Evolutionary conservation across 2,797 vertebrate species (phyloP), one percentile per base, ranked within the genome.

Genomic region (Artibeus lituratus): DNA sequence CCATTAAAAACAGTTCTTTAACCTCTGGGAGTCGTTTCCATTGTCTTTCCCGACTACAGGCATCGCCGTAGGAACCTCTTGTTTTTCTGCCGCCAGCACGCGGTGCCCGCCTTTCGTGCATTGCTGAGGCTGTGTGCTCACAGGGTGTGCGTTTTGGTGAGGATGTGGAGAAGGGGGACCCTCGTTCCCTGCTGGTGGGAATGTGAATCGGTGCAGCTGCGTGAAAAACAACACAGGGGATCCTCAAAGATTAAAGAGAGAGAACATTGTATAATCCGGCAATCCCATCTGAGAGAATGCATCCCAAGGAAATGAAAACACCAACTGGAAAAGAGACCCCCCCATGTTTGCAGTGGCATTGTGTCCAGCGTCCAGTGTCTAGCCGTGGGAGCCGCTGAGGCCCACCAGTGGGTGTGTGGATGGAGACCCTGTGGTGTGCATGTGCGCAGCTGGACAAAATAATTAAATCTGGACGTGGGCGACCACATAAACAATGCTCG

Each of bases 311-410:
- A 21, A 12, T 2, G 32, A 51, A 51, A 12, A 22, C 47, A 1
- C 47, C 4, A 4, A 14, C 47, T 22, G 3, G 67, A 12, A 8
- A 4, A 35, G 47, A 35, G 49, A 14, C 7, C 44, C 26, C 72
- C 72, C 72, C 10, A 29, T 3, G 2, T 47, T 9, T 29, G 19
- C 18, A 11, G 73, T 2, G 32, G 10, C 74, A 3, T 22, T 35
- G 21, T 35, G 7, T 0, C 1, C 32, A 7, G 3, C 5, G 4
- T 5, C 44, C 73, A 21, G 3, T 2, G 4, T 5, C 44, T 44
- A 21, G 73, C 47, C 29, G 32, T n/a, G 32, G 32, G 49, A 51
- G n/a, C 44, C 4, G 11, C 19, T 1, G n/a, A 11, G 21, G 47
- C 7, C 47, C 32, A 22, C 11, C 5, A 0, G 18, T 5, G 44